A percentile compares a stretch with the other conserved stretches of the same genome.
Evolutionary conservation across 2,113 vertebrate species (phyloP).

Genomic region (Himantopus leucocephalus): DNA sequence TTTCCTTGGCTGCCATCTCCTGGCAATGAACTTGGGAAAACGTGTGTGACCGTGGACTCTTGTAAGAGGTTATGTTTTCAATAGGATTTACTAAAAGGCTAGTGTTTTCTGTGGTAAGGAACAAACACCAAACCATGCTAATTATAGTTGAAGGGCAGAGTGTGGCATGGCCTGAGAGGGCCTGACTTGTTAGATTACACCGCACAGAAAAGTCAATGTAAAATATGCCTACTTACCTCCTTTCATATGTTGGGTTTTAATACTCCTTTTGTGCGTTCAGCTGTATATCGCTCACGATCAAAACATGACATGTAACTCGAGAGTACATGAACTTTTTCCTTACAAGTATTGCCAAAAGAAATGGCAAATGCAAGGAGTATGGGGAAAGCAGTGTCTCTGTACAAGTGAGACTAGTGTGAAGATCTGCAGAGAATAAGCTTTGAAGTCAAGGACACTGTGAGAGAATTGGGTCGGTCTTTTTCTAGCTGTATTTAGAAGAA

Average conservation of each 20-base stretch:
- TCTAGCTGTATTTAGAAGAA: not conserved
- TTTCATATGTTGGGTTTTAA: not conserved
- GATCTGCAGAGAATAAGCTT: not conserved
- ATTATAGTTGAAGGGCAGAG: not conserved
- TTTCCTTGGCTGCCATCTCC: not conserved
- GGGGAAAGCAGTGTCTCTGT: not conserved
- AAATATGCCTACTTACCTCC: not conserved
- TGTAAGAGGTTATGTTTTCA: not conserved
- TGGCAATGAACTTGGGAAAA: not conserved
- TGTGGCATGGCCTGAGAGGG: not conserved
- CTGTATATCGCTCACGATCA: rapidly evolving
- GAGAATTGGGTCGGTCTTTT: not conserved
- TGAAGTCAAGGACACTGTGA: not conserved
- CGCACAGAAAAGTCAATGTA: not conserved
- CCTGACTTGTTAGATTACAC: not conserved
- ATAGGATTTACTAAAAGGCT: not conserved
- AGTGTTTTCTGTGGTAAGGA: not conserved
- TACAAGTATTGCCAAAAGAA: not conserved
- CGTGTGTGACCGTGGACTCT: not conserved
- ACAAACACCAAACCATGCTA: not conserved
- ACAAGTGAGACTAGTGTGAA: not conserved
- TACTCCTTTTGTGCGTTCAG: not conserved
- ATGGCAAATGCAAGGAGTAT: not conserved
- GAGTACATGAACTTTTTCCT: not conserved
- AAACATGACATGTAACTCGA: not conserved